Evolutionary conservation across 2,888 invertebrate genomes (phyloP).

Genomic region (Emmelina monodactyla): DNA sequence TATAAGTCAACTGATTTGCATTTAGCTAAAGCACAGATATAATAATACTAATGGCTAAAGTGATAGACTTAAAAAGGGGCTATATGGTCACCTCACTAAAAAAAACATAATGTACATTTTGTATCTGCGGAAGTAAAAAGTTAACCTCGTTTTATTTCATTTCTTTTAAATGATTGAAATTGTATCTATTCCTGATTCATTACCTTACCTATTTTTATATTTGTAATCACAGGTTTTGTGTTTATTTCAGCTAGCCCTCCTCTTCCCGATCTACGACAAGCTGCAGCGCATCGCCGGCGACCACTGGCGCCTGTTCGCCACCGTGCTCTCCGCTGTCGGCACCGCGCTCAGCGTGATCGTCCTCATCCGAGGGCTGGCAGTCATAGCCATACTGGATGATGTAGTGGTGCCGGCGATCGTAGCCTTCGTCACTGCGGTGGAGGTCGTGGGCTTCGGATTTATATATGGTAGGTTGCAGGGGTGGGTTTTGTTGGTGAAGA

Average conservation of each 20-base stretch:
- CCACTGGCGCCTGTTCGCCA: slow-evolving; percentile 50
- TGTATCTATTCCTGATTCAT: too few species aligned
- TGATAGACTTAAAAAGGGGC: too few species aligned
- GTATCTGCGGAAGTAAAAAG: too few species aligned
- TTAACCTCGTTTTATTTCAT: neutral
- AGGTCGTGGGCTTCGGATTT: slow-evolving; percentile 50
- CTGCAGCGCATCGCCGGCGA: slow-evolving; percentile 43
- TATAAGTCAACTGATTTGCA: too few species aligned
- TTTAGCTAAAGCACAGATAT: too few species aligned
- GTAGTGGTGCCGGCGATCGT: slow-evolving; percentile 40
- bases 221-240: too few species aligned
- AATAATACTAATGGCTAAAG: too few species aligned
- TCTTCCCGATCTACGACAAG: slow-evolving; percentile 52
- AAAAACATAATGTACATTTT: too few species aligned
- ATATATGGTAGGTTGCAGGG: slow-evolving; percentile 38
- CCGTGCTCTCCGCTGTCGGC: slow-evolving; percentile 43
- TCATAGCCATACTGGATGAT: slow-evolving; percentile 41
- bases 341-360: slow-evolving; percentile 45
- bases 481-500: too few species aligned
- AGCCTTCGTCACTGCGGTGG: slow-evolving; percentile 39
- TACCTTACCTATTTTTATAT: slow-evolving; percentile 1
- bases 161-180: slow-evolving; percentile 4
- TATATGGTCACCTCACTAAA: too few species aligned
- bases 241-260: slow-evolving; percentile 40
- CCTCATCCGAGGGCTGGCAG: slow-evolving; percentile 36